Conservation (phyloP, 1,140 invertebrate genomes). For the Ooceraea biroi region DNA sequence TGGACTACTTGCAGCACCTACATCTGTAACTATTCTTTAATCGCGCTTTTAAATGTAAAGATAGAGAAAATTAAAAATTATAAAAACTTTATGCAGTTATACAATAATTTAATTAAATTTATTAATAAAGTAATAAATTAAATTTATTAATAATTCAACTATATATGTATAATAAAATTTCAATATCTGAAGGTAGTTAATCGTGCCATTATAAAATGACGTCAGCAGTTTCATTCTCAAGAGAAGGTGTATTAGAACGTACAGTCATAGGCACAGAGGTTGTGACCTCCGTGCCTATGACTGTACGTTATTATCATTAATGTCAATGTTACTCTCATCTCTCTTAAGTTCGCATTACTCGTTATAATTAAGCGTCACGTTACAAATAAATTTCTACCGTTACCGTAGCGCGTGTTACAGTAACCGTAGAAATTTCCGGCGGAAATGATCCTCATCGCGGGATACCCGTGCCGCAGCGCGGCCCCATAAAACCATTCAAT, state of each 20-base stretch:
- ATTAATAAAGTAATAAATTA: too few species aligned
- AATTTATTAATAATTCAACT: too few species aligned
- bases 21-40: neutral
- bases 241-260: neutral
- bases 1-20: neutral
- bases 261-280: too few species aligned
- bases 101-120: too few species aligned
- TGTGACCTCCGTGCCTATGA: too few species aligned
- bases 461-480: neutral
- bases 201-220: neutral
- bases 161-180: too few species aligned
- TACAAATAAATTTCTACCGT: conserved; percentile 46
- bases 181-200: too few species aligned
- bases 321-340: conserved; percentile 48
- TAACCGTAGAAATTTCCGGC: conserved; percentile 42
- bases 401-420: conserved; percentile 13
- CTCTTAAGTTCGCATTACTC: conserved; percentile 51
- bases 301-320: conserved; percentile 32
- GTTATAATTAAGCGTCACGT: conserved; percentile 49
- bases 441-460: conserved; percentile 17
- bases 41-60: neutral
- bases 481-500: conserved; percentile 49
- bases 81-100: too few species aligned
- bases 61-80: too few species aligned
- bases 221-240: neutral